phyloP scores from a whole-genome alignment of 2,888 invertebrate genomes.

The Brachynemurus nebulosus region DNA sequence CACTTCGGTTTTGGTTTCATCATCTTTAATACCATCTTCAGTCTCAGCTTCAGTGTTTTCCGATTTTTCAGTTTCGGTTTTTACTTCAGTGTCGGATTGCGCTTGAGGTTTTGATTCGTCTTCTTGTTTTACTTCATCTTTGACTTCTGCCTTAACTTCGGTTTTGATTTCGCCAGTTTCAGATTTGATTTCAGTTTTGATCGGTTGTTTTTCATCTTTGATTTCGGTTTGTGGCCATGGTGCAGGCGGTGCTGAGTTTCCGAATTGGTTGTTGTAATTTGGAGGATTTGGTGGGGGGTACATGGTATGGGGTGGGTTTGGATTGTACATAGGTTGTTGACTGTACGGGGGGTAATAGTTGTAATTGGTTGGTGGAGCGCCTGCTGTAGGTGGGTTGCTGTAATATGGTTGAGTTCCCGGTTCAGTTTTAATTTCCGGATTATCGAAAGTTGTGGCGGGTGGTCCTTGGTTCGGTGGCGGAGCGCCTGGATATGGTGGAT shows the following conservation, averaged over 20 bases:
- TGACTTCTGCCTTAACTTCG: conserved; percentile 3
- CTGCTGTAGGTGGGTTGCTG: conserved; percentile 26
- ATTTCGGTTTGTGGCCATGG: conserved; percentile 18
- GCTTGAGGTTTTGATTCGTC: conserved; percentile 25
- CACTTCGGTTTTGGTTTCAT: conserved; percentile 44
- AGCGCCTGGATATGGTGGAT: conserved; percentile 28
- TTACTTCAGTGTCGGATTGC: conserved; percentile 30
- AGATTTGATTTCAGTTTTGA: not conserved
- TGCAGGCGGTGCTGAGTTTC: conserved; percentile 28
- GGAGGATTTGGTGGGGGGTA: no score
- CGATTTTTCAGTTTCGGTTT: conserved; percentile 36
- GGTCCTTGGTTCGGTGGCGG: conserved; percentile 22
- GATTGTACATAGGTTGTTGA: not conserved
- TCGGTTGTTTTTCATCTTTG: not conserved
- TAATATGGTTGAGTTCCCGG: conserved; percentile 30
- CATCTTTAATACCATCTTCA: conserved; percentile 40
- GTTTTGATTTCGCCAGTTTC: not conserved
- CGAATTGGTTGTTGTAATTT: conserved; percentile 20
- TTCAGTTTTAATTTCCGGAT: conserved; percentile 28
- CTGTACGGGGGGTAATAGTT: not conserved
- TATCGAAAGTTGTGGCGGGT: conserved; percentile 29
- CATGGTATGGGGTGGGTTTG: conserved; percentile 15
- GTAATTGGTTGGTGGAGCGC: conserved; percentile 15
- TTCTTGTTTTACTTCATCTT: conserved; percentile 18
- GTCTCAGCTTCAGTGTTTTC: conserved; percentile 37